Conservation (phyloP, 2,113 vertebrate species). For the Lophotis ruficrista region DNA sequence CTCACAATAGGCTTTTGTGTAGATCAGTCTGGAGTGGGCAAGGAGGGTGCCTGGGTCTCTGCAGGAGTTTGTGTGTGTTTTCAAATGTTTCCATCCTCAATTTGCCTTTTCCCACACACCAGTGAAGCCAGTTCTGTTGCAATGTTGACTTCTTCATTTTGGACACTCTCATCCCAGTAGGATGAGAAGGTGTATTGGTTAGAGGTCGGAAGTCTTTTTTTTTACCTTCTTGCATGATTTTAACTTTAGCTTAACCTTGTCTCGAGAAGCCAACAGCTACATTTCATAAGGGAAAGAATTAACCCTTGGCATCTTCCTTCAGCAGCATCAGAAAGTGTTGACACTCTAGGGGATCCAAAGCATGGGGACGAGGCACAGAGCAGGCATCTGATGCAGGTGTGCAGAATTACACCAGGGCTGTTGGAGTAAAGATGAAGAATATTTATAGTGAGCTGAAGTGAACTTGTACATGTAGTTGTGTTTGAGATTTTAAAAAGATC, state of each 20-base stretch:
- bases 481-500: conserved; percentile 6
- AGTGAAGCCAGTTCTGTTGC: neutral
- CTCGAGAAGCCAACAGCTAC: neutral
- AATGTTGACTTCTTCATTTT: neutral
- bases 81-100: neutral
- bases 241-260: neutral
- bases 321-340: neutral
- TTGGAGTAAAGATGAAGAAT: neutral
- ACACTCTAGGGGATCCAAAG: neutral
- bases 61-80: neutral
- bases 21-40: neutral
- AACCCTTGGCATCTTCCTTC: neutral
- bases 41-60: neutral
- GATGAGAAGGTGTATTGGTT: neutral
- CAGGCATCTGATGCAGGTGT: neutral
- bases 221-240: neutral
- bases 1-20: neutral
- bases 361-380: neutral
- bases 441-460: neutral
- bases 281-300: conserved; percentile 37
- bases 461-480: neutral
- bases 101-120: neutral
- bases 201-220: neutral
- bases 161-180: neutral
- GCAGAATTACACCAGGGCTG: neutral